Evolutionary conservation across 2,113 vertebrate species (phyloP).

Genomic region (Centropus bengalensis): DNA sequence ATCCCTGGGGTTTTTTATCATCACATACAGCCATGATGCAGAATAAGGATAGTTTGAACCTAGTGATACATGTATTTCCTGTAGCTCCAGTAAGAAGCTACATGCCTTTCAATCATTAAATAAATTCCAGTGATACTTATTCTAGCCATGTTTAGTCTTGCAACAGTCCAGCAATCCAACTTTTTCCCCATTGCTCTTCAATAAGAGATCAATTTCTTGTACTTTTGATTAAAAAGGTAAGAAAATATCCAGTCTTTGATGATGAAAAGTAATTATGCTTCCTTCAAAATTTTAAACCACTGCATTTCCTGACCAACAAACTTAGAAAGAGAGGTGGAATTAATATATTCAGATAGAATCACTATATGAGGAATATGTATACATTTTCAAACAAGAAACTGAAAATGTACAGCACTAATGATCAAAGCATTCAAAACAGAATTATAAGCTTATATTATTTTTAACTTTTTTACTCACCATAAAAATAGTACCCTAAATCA

Average conservation of each 20-base stretch:
- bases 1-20: not conserved
- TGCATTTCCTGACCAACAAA: not conserved
- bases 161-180: not conserved
- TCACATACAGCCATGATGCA: not conserved
- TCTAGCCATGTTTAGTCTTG: slow-evolving; percentile 3
- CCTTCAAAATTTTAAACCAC: not conserved
- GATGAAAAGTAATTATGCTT: not conserved
- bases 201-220: not conserved
- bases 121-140: not conserved
- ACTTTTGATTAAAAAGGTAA: not conserved
- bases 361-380: not conserved
- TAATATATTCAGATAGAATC: not conserved
- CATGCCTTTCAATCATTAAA: not conserved
- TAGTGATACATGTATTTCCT: not conserved
- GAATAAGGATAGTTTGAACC: slow-evolving; percentile 13
- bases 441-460: not conserved
- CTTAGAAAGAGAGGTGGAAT: not conserved
- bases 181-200: not conserved
- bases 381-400: not conserved
- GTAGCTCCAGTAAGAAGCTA: not conserved
- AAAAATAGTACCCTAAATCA: not conserved
- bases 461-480: not conserved
- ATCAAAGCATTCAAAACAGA: not conserved
- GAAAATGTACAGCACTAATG: not conserved
- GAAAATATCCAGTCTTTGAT: not conserved